Base-by-base conservation (phyloP, 2,888 invertebrate species). In the Sminthurides aquaticus region DNA sequence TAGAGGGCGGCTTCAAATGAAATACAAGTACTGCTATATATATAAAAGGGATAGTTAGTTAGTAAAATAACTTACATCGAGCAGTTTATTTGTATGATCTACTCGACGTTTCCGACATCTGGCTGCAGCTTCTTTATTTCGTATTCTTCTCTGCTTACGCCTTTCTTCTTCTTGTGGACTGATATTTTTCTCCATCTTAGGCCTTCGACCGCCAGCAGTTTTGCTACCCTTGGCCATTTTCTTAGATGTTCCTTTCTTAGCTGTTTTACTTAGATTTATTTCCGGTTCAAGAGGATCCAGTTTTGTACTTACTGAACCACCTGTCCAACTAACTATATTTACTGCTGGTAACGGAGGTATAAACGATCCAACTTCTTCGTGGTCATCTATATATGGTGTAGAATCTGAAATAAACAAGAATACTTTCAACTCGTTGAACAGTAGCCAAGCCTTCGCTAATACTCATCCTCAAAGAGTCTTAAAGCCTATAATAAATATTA, bases 51-150 rank as follows among this genome's bases (percentile, higher is more conserved):
- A 20, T 54, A n/a, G 15, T n/a, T 11, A 54, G 8, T 54, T 18
- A 15, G 22, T 22, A 8, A 20, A 20, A 8, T 54, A 56, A 77
- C 82, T 80, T 79, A 88, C 88, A 71, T 87, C 86, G 75, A 93
- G 83, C 34, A 98, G 84, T 74, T 87, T 85, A 81, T 94, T 93
- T 72, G 98, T 98, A 78, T 95, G 94, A 79, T 98, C 97, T 76
- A 98, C 89, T 68, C 98, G 85, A 72, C 97, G 86, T 79, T 97
- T 95, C 77, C 98, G 86, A 80, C 98, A 99, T 73, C 97, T 85
- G 0, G 98, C 98, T 60, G 98, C 98, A 34, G 98, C 98, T 82
- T 92, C 85, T 80, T 99, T 99, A 80, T 99, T 99, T 68, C 98
- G 82, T 77, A 97, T 96, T 57, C 98, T 84, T 26, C 98, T 84